A percentile compares a stretch with the other conserved stretches of the same genome.
phyloP scores from a whole-genome alignment of 64 coral and sea anemone species.

The Astreopora myriophthalma region DNA sequence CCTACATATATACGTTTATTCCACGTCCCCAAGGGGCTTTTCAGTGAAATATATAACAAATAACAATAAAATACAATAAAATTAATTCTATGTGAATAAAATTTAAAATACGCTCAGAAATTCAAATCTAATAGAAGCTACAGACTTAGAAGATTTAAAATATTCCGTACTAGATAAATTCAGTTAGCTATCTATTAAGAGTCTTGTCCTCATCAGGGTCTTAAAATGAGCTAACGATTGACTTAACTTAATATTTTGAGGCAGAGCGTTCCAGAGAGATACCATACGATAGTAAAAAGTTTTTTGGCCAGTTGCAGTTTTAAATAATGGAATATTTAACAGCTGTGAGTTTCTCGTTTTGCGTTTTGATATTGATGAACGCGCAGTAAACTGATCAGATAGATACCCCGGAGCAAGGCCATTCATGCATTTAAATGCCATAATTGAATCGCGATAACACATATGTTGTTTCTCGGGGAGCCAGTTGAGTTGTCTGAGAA shows the following conservation, averaged over 20 bases:
- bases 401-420: neutral
- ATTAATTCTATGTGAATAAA: neutral
- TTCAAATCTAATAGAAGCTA: neutral
- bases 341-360: neutral
- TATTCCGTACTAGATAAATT: too few relatives aligned
- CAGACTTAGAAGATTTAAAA: neutral
- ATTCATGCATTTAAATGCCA: slow-evolving; percentile 26
- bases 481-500: neutral
- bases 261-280: too few relatives aligned
- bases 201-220: neutral
- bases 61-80: neutral
- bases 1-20: neutral
- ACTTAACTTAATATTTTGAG: too few relatives aligned
- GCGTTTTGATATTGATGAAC: neutral
- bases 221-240: too few relatives aligned
- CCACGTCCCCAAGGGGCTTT: neutral
- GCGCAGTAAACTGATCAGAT: neutral
- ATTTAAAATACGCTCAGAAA: neutral
- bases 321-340: too few relatives aligned
- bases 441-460: neutral
- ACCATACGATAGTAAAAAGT: too few relatives aligned
- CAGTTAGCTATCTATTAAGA: neutral
- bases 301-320: too few relatives aligned
- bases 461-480: neutral
- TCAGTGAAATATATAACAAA: neutral